phyloP scores from a whole-genome alignment of 2,797 vertebrate species.

The Crenichthys baileyi region DNA sequence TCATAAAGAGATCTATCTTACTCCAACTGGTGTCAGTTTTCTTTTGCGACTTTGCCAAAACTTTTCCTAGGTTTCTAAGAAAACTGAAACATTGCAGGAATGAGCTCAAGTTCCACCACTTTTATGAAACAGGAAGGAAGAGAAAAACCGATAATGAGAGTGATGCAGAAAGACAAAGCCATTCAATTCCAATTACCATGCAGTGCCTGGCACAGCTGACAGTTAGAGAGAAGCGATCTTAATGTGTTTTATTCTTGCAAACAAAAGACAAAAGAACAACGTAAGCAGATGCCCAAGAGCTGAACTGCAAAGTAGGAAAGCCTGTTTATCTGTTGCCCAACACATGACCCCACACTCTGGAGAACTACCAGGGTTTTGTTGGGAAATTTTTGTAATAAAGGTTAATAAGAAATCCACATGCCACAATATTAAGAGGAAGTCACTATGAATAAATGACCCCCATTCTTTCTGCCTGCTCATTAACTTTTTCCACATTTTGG shows the following conservation, averaged over 20 bases:
- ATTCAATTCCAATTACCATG: constrained; percentile 70
- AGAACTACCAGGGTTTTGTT: constrained; percentile 4
- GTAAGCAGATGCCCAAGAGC: constrained; percentile 48
- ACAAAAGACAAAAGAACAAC: constrained; percentile 62
- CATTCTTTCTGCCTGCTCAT: background rate
- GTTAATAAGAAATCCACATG: background rate
- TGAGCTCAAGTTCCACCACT: constrained; percentile 40
- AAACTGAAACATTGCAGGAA: constrained; percentile 44
- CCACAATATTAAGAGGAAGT: constrained; percentile 1
- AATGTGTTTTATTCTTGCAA: constrained; percentile 51
- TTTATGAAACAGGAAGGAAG: constrained; percentile 63
- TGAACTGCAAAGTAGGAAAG: constrained; percentile 31
- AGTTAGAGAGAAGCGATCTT: constrained; percentile 59
- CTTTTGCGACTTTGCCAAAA: constrained; percentile 52
- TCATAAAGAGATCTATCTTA: constrained; percentile 1
- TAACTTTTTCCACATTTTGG: constrained; percentile 6
- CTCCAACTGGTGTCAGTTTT: constrained; percentile 52
- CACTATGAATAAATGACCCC: constrained; percentile 14
- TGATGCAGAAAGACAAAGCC: constrained; percentile 68
- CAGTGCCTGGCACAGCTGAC: constrained; percentile 73
- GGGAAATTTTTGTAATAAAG: background rate
- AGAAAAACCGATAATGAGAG: constrained; percentile 61
- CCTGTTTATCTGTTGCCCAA: constrained; percentile 27
- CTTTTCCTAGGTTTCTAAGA: constrained; percentile 38
- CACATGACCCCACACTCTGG: constrained; percentile 6